A percentile compares a stretch with the other conserved stretches of the same genome.
Evolutionary conservation across 1,140 invertebrate genomes (phyloP).

Genomic region (Anagrus nilaparvatae): DNA sequence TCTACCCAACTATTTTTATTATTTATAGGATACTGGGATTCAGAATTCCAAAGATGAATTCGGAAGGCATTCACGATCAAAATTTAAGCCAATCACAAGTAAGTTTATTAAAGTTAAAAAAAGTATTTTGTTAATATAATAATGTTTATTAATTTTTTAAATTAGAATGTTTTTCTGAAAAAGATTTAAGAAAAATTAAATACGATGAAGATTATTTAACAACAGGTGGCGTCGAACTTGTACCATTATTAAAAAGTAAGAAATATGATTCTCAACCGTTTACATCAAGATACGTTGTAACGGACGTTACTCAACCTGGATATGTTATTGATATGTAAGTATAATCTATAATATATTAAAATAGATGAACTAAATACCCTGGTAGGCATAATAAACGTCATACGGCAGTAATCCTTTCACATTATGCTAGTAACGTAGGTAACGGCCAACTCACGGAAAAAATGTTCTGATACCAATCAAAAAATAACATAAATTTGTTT

Average conservation of each 20-base stretch:
- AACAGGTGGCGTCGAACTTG: slow-evolving; percentile 55
- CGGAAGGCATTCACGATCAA: too few species aligned
- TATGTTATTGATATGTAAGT: slow-evolving; percentile 34
- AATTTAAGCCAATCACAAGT: too few species aligned
- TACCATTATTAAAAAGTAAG: slow-evolving; percentile 52
- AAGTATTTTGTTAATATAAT: too few species aligned
- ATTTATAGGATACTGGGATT: too few species aligned
- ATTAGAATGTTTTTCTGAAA: slow-evolving; percentile 7
- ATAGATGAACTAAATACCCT: slow-evolving; percentile 11
- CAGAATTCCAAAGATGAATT: too few species aligned
- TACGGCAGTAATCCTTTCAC: too few species aligned
- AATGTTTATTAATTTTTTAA: too few species aligned
- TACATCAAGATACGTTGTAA: slow-evolving; percentile 34
- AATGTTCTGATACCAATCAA: too few species aligned
- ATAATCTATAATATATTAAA: slow-evolving; percentile 3
- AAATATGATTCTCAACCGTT: slow-evolving; percentile 26
- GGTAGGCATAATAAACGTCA: too few species aligned
- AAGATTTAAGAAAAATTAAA: slow-evolving; percentile 17
- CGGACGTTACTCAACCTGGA: slow-evolving; percentile 46
- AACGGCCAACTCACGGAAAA: slow-evolving; percentile 1
- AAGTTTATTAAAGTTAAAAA: too few species aligned
- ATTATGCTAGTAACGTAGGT: slow-evolving; percentile 9
- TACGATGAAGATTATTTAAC: slow-evolving; percentile 33
- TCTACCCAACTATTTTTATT: neutral
- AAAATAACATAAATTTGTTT: too few species aligned